Conservation (phyloP, 2,888 invertebrate species). For the Caenorhabditis afra region DNA sequence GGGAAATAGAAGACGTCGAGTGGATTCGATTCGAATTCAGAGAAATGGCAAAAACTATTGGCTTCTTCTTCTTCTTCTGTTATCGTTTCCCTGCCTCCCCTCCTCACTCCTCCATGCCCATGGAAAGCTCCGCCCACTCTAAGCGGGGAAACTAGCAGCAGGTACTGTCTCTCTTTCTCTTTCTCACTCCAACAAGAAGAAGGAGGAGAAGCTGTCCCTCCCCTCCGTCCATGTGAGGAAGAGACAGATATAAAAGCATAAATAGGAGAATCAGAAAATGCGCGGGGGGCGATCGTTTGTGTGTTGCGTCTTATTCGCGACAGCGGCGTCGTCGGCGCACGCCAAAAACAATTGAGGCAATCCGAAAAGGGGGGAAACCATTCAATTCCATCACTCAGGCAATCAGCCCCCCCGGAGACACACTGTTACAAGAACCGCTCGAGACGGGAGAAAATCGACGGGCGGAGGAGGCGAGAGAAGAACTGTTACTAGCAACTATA, state of each 20-base stretch:
- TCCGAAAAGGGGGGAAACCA: too few relatives aligned
- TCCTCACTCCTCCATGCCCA: conserved; percentile 15
- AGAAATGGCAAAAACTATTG: conserved; percentile 2
- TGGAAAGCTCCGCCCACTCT: conserved; percentile 35
- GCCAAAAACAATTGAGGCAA: too few relatives aligned
- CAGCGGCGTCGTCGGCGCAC: too few relatives aligned
- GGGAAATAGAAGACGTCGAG: neutral
- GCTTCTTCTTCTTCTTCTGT: too few relatives aligned
- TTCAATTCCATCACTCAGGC: too few relatives aligned
- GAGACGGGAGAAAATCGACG: too few relatives aligned
- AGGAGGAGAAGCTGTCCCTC: neutral
- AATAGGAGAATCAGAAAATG: conserved; percentile 24
- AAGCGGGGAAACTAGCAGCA: conserved; percentile 11
- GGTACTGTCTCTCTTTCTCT: conserved; percentile 42
- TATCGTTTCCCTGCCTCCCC: conserved; percentile 27
- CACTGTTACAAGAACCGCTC: too few relatives aligned
- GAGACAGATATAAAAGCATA: conserved; percentile 38
- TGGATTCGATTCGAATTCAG: neutral
- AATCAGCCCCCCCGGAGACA: too few relatives aligned
- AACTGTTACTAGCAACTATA: too few relatives aligned
- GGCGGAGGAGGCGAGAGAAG: too few relatives aligned
- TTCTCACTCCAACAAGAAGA: neutral
- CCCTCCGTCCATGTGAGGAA: conserved; percentile 9
- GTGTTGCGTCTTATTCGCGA: conserved; percentile 25
- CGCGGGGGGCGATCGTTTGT: neutral